Conservation (phyloP, 2,113 vertebrate genomes). For the Zosterops japonicus region DNA sequence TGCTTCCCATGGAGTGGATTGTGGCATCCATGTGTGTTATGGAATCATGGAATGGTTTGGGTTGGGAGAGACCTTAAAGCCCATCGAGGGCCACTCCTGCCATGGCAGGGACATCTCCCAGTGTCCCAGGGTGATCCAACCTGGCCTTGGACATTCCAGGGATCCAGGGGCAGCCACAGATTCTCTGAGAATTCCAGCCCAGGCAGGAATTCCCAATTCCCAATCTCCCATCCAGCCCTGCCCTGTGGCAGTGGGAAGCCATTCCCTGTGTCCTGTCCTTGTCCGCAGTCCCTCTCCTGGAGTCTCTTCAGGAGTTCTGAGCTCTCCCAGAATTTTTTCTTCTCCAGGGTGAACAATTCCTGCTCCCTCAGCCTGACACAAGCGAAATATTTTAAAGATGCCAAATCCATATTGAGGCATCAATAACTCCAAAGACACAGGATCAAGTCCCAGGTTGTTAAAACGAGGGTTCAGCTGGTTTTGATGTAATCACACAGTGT, state of each 20-base stretch:
- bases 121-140: accelerated
- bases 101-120: background rate
- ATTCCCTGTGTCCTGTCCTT: background rate
- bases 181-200: background rate
- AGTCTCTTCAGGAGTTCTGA: background rate
- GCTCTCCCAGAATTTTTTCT: background rate
- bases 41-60: background rate
- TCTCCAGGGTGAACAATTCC: background rate
- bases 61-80: accelerated
- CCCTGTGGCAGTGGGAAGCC: background rate
- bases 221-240: accelerated
- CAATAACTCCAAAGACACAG: background rate
- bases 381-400: background rate
- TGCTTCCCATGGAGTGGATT: background rate
- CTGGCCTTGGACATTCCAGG: background rate
- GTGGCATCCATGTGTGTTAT: accelerated
- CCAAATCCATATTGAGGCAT: background rate
- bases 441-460: background rate
- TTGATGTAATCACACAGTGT: background rate
- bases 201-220: background rate
- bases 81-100: accelerated
- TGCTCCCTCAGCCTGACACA: background rate
- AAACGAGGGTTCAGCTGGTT: background rate
- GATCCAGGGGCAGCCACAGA: background rate
- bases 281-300: background rate